Evolutionary conservation across 2,113 vertebrate genomes (phyloP).

Genomic region (Anarrhichthys ocellatus): DNA sequence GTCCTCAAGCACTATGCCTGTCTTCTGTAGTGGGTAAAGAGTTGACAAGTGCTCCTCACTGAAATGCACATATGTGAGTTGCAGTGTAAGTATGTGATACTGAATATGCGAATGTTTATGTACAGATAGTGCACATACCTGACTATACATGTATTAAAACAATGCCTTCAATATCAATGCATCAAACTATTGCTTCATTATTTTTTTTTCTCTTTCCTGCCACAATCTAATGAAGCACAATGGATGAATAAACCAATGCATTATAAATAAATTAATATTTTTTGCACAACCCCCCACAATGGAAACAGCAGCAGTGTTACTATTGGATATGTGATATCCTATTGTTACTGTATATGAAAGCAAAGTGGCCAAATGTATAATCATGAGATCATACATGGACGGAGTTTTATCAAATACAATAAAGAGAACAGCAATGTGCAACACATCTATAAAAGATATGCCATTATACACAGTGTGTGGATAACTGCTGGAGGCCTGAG

Average conservation of each 20-base stretch:
- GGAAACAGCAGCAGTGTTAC: neutral
- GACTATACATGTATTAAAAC: neutral
- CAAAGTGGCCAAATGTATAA: neutral
- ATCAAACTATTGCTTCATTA: neutral
- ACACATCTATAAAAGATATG: neutral
- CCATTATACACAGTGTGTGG: neutral
- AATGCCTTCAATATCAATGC: neutral
- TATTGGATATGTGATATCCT: neutral
- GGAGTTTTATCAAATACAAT: neutral
- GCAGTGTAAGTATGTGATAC: neutral
- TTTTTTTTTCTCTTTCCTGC: neutral
- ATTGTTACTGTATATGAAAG: neutral
- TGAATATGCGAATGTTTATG: neutral
- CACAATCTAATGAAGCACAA: neutral
- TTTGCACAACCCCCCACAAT: neutral
- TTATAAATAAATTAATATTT: neutral
- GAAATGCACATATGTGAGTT: conserved; percentile 11
- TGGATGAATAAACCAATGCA: neutral
- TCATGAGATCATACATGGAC: neutral
- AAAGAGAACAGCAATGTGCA: neutral
- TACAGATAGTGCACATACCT: neutral
- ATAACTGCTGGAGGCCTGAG: neutral
- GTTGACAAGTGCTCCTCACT: neutral
- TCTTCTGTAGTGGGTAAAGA: neutral
- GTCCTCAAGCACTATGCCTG: neutral